A percentile compares a stretch with the other conserved stretches of the same genome.
Evolutionary conservation across 2,113 vertebrate species (phyloP).

Genomic region (Halichoeres trimaculatus): DNA sequence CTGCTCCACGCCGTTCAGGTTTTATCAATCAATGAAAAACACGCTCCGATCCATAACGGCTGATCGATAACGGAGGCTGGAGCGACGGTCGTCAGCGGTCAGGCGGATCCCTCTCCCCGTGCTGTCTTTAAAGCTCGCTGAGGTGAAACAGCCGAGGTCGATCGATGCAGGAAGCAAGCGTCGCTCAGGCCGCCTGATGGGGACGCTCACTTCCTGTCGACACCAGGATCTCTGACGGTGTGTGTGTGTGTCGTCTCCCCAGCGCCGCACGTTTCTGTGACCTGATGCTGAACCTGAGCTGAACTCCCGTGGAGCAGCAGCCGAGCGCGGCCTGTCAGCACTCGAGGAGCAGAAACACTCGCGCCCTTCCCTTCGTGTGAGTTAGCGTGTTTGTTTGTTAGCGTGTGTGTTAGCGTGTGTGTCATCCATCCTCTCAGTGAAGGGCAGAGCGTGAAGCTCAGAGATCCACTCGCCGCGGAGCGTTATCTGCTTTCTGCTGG

Average conservation of each 20-base stretch:
- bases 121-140: constrained; percentile 40
- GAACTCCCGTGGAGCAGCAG: constrained; percentile 49
- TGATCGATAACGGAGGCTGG: constrained; percentile 61
- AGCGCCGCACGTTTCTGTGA: constrained; percentile 38
- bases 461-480: neutral
- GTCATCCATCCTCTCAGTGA: constrained; percentile 31
- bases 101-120: constrained; percentile 7
- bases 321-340: constrained; percentile 65
- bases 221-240: neutral
- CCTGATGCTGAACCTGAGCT: constrained; percentile 61
- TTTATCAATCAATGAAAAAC: constrained; percentile 58
- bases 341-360: constrained; percentile 42
- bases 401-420: constrained; percentile 34
- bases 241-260: constrained; percentile 10
- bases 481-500: constrained; percentile 2
- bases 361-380: constrained; percentile 53
- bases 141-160: constrained; percentile 46
- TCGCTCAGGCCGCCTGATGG: constrained; percentile 29
- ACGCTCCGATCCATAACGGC: constrained; percentile 52
- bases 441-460: constrained; percentile 19
- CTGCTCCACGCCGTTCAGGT: constrained; percentile 40
- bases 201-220: neutral
- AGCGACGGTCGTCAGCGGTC: constrained; percentile 31
- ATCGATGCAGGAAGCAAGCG: constrained; percentile 49
- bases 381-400: constrained; percentile 17